These are phyloP conservation scores for Ariolimax columbianus DNA, from an alignment of 2,888 invertebrate species.

Conservation along the genomic window DNA sequence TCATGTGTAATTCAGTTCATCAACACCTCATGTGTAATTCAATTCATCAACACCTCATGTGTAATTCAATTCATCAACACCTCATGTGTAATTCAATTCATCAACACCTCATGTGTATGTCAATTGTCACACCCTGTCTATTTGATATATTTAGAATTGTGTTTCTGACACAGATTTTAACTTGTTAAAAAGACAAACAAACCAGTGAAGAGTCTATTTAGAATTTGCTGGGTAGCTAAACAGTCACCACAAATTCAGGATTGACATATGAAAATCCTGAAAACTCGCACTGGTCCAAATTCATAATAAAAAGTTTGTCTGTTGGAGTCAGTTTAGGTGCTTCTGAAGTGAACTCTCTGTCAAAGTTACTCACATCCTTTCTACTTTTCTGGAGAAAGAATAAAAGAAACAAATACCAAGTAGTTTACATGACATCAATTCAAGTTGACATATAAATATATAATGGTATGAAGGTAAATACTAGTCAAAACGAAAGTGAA, in stretches of 20 bases:
- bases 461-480: too few relatives aligned
- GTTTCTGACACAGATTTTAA: background rate
- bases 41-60: too few relatives aligned
- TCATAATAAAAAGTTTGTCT: slow-evolving; percentile 99
- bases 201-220: too few relatives aligned
- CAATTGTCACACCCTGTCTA: background rate
- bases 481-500: too few relatives aligned
- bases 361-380: slow-evolving; percentile 99
- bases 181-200: background rate
- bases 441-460: too few relatives aligned
- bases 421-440: background rate
- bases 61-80: too few relatives aligned
- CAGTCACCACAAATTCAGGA: slow-evolving; percentile 96
- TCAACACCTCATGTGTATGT: too few relatives aligned
- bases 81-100: background rate
- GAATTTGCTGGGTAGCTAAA: too few relatives aligned
- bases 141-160: background rate
- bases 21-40: too few relatives aligned
- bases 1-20: too few relatives aligned
- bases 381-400: slow-evolving; percentile 91
- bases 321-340: slow-evolving; percentile 95
- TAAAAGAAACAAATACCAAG: background rate
- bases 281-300: slow-evolving; percentile 99
- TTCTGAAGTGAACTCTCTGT: slow-evolving; percentile 96
- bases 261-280: slow-evolving; percentile 99